Percentiles rank a stretch among this genome's conserved stretches.
Conservation (phyloP, 64 coral and sea anemone genomes). For the Cladopsammia gracilis region DNA sequence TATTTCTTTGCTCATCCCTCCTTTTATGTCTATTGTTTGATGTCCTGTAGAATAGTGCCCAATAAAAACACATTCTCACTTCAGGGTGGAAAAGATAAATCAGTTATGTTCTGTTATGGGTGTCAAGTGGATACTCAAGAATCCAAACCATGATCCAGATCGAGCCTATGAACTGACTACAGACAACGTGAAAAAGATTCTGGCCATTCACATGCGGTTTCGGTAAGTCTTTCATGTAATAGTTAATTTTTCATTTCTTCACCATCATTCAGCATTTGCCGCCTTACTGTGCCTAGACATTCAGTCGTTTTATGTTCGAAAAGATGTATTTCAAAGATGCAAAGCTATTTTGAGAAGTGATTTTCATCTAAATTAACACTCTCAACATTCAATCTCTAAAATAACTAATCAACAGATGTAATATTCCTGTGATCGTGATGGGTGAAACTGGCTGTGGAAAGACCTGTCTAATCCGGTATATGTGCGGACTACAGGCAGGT, state of each 20-base stretch:
- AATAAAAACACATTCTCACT: not conserved
- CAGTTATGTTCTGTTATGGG: slow-evolving; percentile 78
- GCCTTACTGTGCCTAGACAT: no score
- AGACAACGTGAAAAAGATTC: slow-evolving; percentile 76
- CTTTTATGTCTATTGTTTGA: no score
- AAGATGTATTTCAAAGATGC: no score
- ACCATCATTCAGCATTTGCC: not conserved
- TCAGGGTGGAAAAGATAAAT: slow-evolving; percentile 62
- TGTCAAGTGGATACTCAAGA: not conserved
- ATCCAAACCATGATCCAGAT: slow-evolving; percentile 55
- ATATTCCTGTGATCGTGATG: slow-evolving; percentile 91
- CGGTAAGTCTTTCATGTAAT: slow-evolving; percentile 9
- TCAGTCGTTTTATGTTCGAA: no score
- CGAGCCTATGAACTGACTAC: slow-evolving; percentile 68
- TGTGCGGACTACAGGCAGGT: slow-evolving; percentile 87
- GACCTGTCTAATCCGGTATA: slow-evolving; percentile 84
- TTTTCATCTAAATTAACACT: not conserved
- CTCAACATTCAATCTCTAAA: not conserved
- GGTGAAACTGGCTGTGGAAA: slow-evolving; percentile 93
- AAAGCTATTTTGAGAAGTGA: no score
- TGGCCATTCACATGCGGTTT: slow-evolving; percentile 73
- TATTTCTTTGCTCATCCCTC: no score
- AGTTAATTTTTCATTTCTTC: not conserved
- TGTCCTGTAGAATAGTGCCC: not conserved
- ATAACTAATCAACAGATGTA: slow-evolving; percentile 43